A percentile compares a stretch with the other conserved stretches of the same genome.
Evolutionary conservation across 2,113 vertebrate species (phyloP).

Genomic region (Bagarius yarrelli): DNA sequence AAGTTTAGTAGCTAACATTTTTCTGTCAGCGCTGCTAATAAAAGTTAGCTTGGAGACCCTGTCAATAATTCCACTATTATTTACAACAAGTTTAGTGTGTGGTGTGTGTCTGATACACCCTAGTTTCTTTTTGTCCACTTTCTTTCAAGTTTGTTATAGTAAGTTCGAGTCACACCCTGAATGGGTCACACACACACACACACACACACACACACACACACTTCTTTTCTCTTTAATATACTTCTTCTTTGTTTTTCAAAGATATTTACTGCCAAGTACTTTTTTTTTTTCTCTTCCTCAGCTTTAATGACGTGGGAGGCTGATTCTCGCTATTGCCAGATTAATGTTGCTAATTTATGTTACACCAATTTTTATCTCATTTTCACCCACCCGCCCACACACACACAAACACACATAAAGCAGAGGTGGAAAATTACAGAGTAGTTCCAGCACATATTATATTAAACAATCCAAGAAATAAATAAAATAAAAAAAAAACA

Average conservation of each 20-base stretch:
- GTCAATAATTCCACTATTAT: slow-evolving; percentile 8
- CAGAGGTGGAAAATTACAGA: slow-evolving; percentile 11
- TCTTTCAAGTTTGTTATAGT: not conserved
- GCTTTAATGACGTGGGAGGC: slow-evolving; percentile 24
- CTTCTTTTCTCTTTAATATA: slow-evolving; percentile 1
- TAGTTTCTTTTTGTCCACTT: not conserved
- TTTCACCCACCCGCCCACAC: slow-evolving; percentile 12
- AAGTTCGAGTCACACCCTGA: not conserved
- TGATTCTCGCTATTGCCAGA: not conserved
- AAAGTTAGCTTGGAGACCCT: not conserved
- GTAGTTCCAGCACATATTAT: slow-evolving; percentile 6
- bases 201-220: not conserved
- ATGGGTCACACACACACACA: too few species aligned
- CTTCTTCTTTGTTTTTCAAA: not conserved
- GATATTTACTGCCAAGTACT: not conserved
- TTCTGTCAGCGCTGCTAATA: not conserved
- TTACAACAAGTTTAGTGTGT: not conserved
- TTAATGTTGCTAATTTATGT: slow-evolving; percentile 15
- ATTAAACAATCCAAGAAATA: not conserved
- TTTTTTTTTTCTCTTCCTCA: not conserved
- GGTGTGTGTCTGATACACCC: not conserved
- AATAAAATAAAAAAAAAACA: too few species aligned
- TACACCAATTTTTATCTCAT: slow-evolving; percentile 1
- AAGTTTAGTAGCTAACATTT: not conserved
- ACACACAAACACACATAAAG: not conserved